A percentile compares a stretch with the other conserved stretches of the same genome.
Evolutionary conservation across 2,888 invertebrate genomes (phyloP).

Genomic region (Drosophila siamana): DNA sequence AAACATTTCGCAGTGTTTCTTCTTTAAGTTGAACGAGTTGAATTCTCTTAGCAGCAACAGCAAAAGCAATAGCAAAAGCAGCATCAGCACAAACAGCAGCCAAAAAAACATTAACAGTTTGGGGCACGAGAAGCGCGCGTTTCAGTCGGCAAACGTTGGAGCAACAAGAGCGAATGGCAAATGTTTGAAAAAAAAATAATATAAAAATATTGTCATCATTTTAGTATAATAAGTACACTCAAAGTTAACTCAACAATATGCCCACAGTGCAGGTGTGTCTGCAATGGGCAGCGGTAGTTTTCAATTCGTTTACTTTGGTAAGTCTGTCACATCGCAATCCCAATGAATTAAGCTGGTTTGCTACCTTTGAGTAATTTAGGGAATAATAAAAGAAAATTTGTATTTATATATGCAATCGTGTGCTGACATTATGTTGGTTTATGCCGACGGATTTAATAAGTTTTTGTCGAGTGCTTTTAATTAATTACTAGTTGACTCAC

Average conservation of each 20-base stretch:
- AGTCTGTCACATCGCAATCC: constrained; percentile 35
- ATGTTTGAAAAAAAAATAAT: constrained; percentile 22
- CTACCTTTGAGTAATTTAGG: constrained; percentile 1
- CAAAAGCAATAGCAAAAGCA: constrained; percentile 22
- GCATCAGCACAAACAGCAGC: constrained; percentile 20
- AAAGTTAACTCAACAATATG: constrained; percentile 52
- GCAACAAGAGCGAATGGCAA: constrained; percentile 16
- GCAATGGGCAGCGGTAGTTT: constrained; percentile 79
- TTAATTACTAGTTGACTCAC: constrained; percentile 41
- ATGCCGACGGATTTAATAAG: neutral
- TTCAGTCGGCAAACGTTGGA: constrained; percentile 31
- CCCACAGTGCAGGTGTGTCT: constrained; percentile 74
- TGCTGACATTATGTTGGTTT: neutral
- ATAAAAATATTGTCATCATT: constrained; percentile 25
- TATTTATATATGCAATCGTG: neutral
- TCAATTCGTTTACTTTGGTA: constrained; percentile 78
- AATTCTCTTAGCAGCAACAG: constrained; percentile 35
- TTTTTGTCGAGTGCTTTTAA: constrained; percentile 7
- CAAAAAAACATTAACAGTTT: constrained; percentile 69
- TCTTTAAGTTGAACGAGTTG: constrained; percentile 51
- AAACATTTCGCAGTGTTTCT: constrained; percentile 69
- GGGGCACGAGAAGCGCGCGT: constrained; percentile 60
- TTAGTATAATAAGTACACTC: constrained; percentile 4
- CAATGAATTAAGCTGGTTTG: neutral
- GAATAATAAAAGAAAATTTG: neutral